Percentiles rank a stretch among this genome's conserved stretches.
phyloP scores from a whole-genome alignment of 2,888 invertebrate species.

The Agonum fuliginosum region DNA sequence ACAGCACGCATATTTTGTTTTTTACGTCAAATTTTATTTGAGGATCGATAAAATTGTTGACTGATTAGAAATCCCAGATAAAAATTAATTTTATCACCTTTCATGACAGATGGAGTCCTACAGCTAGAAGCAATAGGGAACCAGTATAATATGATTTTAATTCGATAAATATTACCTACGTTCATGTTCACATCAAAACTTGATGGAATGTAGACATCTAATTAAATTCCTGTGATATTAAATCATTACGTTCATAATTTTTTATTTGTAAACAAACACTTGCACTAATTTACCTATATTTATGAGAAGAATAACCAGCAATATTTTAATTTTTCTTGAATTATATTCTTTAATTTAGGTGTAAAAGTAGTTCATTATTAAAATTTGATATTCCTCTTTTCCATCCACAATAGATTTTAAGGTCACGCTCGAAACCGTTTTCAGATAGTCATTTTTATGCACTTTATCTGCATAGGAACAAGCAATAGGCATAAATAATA shows the following conservation, averaged over 20 bases:
- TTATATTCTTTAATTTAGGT: no score
- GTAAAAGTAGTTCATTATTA: no score
- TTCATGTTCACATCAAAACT: not conserved
- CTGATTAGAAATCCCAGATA: not conserved
- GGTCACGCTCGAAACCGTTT: no score
- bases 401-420: no score
- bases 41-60: slow-evolving; percentile 10
- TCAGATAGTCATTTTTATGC: no score
- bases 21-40: no score
- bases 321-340: no score
- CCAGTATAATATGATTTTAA: slow-evolving; percentile 7
- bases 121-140: not conserved
- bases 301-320: no score
- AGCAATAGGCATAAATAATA: no score
- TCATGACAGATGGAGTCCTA: not conserved
- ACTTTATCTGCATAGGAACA: no score
- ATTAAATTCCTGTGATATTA: not conserved
- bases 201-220: not conserved
- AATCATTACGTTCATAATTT: not conserved
- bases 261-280: not conserved
- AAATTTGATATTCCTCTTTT: no score
- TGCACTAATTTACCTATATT: not conserved
- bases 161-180: not conserved
- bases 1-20: no score
- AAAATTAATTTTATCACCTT: not conserved